These are phyloP conservation scores for Epizoanthus scotinus DNA, from an alignment of 92 coral and sea anemone genomes.

Conservation along the genomic window DNA sequence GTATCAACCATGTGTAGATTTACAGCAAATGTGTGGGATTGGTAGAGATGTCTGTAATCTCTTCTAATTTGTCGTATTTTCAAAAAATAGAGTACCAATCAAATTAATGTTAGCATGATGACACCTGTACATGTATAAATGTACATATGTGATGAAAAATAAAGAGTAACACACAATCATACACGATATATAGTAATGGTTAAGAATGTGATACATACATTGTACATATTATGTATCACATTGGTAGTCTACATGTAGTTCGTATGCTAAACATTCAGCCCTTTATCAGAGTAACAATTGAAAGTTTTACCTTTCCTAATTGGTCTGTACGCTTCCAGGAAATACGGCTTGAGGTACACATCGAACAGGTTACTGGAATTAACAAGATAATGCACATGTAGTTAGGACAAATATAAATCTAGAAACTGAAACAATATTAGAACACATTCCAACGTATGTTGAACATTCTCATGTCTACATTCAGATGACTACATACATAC, in stretches of 20 bases:
- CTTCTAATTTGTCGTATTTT: too few relatives aligned
- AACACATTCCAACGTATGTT: too few relatives aligned
- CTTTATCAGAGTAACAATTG: neutral
- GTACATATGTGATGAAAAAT: neutral
- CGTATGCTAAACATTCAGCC: neutral
- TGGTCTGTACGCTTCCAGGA: constrained; percentile 96
- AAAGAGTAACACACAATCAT: neutral
- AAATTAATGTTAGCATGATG: neutral
- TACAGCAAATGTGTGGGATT: too few relatives aligned
- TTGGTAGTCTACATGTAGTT: neutral
- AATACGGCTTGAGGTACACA: constrained; percentile 96
- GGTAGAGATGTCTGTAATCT: too few relatives aligned
- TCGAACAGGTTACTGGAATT: constrained; percentile 86
- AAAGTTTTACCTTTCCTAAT: constrained; percentile 84
- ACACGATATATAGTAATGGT: neutral
- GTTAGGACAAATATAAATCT: too few relatives aligned
- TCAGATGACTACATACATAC: too few relatives aligned
- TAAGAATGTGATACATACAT: too few relatives aligned
- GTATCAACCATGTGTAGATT: too few relatives aligned
- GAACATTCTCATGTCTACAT: too few relatives aligned
- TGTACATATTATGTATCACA: neutral
- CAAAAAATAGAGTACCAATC: too few relatives aligned
- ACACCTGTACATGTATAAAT: neutral
- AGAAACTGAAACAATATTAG: too few relatives aligned
- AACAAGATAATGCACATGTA: neutral